phyloP scores from a whole-genome alignment of 2,888 invertebrate genomes.

The Dinocampus coccinellae region DNA sequence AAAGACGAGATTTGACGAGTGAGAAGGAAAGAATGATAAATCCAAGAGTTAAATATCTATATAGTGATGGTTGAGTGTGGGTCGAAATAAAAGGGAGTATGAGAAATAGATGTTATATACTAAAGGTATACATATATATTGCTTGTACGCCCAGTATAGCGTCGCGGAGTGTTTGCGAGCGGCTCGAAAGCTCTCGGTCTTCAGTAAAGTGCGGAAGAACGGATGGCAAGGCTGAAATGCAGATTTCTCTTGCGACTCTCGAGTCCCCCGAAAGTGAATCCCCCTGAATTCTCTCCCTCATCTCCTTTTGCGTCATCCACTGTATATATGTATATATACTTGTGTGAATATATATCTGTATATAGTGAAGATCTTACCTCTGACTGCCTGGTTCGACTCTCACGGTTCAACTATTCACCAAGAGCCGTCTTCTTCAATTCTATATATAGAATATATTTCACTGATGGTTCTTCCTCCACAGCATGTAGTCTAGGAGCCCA shows the following conservation, averaged over 20 bases:
- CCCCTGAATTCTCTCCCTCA: slow-evolving; percentile 64
- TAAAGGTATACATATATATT: background rate
- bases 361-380: slow-evolving; percentile 29
- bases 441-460: background rate
- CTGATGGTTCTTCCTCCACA: slow-evolving; percentile 40
- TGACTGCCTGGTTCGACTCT: slow-evolving; percentile 20
- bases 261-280: slow-evolving; percentile 56
- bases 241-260: slow-evolving; percentile 67
- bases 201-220: slow-evolving; percentile 55
- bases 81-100: slow-evolving; percentile 19
- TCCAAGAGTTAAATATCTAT: slow-evolving; percentile 24
- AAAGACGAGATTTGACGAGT: slow-evolving; percentile 38
- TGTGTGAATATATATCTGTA: background rate
- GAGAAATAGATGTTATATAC: slow-evolving; percentile 19
- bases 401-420: slow-evolving; percentile 45
- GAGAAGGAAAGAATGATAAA: slow-evolving; percentile 32
- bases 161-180: slow-evolving; percentile 65
- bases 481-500: slow-evolving; percentile 19
- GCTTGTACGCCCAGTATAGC: slow-evolving; percentile 41
- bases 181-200: slow-evolving; percentile 66
- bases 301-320: slow-evolving; percentile 30
- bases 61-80: slow-evolving; percentile 4
- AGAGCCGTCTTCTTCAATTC: slow-evolving; percentile 45
- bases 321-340: slow-evolving; percentile 15
- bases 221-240: slow-evolving; percentile 69